These are phyloP conservation scores for Hypomecis punctinalis DNA, from an alignment of 2,888 invertebrate genomes.

Conservation along the genomic window DNA sequence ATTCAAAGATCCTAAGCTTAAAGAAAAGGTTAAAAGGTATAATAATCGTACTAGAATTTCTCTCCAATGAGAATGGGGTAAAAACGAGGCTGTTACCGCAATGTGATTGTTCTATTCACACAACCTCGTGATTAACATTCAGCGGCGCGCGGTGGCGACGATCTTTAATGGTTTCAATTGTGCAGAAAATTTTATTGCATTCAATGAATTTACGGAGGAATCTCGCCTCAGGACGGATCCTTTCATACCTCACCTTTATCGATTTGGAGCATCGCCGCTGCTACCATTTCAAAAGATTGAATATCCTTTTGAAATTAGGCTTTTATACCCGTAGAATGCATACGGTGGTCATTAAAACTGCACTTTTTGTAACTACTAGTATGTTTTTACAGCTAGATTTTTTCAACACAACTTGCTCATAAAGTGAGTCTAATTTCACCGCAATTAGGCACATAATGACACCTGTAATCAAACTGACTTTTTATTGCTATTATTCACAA, in stretches of 20 bases:
- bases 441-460: no score
- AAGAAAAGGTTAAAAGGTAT: slow-evolving; percentile 11
- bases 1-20: neutral
- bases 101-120: slow-evolving; percentile 80
- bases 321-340: slow-evolving; percentile 7
- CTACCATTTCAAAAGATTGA: slow-evolving; percentile 22
- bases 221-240: slow-evolving; percentile 59
- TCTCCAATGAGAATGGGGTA: slow-evolving; percentile 61
- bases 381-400: no score
- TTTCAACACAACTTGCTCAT: no score
- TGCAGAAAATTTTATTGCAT: slow-evolving; percentile 83
- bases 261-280: slow-evolving; percentile 50
- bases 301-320: slow-evolving; percentile 7
- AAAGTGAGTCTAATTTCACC: no score
- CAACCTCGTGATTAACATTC: slow-evolving; percentile 79
- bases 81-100: slow-evolving; percentile 67
- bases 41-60: slow-evolving; percentile 45
- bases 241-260: slow-evolving; percentile 67
- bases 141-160: slow-evolving; percentile 66
- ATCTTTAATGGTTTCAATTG: slow-evolving; percentile 82
- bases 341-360: neutral
- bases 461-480: no score
- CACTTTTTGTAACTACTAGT: neutral
- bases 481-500: no score
- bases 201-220: slow-evolving; percentile 72